A percentile compares a stretch with the other conserved stretches of the same genome.
Evolutionary conservation across 2,797 vertebrate species (phyloP).

Genomic region (Dicrostonyx torquatus): DNA sequence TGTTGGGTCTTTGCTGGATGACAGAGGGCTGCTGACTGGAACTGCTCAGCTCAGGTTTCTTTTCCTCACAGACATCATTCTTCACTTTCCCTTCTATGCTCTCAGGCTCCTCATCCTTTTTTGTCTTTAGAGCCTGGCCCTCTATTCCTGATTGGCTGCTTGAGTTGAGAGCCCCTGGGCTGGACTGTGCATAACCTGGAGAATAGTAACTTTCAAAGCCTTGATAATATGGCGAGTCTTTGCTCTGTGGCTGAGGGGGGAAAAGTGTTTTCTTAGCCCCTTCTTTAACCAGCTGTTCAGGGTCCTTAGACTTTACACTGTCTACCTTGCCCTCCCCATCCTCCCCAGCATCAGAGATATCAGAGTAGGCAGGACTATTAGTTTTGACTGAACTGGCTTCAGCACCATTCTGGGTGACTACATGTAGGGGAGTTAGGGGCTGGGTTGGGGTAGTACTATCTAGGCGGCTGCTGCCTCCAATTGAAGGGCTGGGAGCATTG

Average conservation of each 20-base stretch:
- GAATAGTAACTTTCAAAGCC: conserved; percentile 97
- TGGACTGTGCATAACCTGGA: conserved; percentile 95
- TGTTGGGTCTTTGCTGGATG: conserved; percentile 97
- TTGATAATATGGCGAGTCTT: conserved; percentile 96
- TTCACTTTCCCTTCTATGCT: conserved; percentile 92
- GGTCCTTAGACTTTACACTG: conserved; percentile 91
- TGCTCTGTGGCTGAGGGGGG: conserved; percentile 92
- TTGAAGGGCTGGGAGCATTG: conserved; percentile 98
- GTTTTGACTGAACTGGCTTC: conserved; percentile 98
- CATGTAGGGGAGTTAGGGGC: conserved; percentile 94
- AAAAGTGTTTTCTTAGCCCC: conserved; percentile 97
- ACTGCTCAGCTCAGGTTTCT: conserved; percentile 90
- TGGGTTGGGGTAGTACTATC: conserved; percentile 92
- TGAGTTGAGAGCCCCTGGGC: conserved; percentile 91
- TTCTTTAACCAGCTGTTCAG: conserved; percentile 94
- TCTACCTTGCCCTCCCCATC: conserved; percentile 97
- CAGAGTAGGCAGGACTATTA: conserved; percentile 98
- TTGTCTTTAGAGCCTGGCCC: conserved; percentile 91
- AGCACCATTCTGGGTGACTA: conserved; percentile 96
- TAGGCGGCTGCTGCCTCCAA: conserved; percentile 94
- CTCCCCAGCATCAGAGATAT: conserved; percentile 98
- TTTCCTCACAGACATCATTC: conserved; percentile 93
- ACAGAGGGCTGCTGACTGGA: conserved; percentile 95
- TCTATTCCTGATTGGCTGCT: conserved; percentile 85
- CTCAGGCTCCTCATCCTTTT: conserved; percentile 96